phyloP scores from a whole-genome alignment of 2,888 invertebrate genomes.

The Megastigmus dorsalis region DNA sequence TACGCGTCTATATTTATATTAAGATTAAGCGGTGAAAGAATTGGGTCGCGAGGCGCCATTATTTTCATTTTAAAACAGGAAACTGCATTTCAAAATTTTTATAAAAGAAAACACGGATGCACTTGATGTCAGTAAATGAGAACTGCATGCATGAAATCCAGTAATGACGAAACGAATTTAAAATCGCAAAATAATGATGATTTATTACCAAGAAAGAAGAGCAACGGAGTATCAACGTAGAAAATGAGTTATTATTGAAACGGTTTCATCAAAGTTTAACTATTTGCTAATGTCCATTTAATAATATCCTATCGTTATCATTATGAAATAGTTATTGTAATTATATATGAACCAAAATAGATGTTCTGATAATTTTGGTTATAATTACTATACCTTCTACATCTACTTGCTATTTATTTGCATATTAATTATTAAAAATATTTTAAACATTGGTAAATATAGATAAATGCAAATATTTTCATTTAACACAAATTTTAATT shows the following conservation, averaged over 20 bases:
- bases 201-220: slow-evolving; percentile 40
- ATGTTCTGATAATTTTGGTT: no score
- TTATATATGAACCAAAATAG: no score
- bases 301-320: background rate
- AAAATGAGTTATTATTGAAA: slow-evolving; percentile 28
- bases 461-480: no score
- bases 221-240: slow-evolving; percentile 11
- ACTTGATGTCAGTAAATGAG: slow-evolving; percentile 33
- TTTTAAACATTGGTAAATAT: no score
- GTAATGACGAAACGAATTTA: slow-evolving; percentile 46
- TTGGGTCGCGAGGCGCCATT: slow-evolving; percentile 9
- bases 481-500: no score
- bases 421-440: no score
- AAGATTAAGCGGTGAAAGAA: background rate
- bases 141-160: slow-evolving; percentile 14
- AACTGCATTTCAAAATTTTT: slow-evolving; percentile 7
- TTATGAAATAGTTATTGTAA: no score
- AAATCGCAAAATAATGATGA: slow-evolving; percentile 50
- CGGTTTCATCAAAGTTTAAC: slow-evolving; percentile 1
- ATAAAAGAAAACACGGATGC: slow-evolving; percentile 13
- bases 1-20: slow-evolving; percentile 2
- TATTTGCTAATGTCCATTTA: slow-evolving; percentile 7
- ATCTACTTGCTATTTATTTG: no score
- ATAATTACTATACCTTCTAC: no score
- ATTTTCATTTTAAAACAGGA: slow-evolving; percentile 33